Base-by-base conservation (phyloP, 2,113 vertebrate genomes). In the Tetrax tetrax region DNA sequence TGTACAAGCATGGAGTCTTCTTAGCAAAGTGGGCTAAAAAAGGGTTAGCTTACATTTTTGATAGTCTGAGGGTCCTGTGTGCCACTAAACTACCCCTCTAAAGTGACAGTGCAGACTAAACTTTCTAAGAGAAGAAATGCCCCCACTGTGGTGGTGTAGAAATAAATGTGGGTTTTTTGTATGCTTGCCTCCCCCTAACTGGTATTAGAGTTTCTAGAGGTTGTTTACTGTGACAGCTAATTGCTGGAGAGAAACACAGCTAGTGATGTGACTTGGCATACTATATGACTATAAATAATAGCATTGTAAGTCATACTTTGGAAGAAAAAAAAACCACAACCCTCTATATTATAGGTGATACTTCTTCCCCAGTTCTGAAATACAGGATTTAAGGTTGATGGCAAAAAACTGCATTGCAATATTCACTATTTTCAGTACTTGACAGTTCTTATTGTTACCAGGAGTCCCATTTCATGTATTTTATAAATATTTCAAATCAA, bases 401-500 rank as follows among this genome's bases (percentile, higher is more conserved):
- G 54, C 4, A 24, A 89, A 86, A 86, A 50, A 70, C 7, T 78
- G 23, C 45, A 48, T 41, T 71, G 71, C 72, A 91, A 31, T 64
- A 37, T 14, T 94, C 56, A 31, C 50, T 88, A 48, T 90, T 95
- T 90, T 88, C 88, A 80, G 48, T 48, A 18, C 35, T 85, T 79
- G 90, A 72, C 78, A 90, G 85, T 56, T 95, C 65, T 76, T 47
- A 53, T 86, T 93, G 63, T 95, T 82, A 79, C 14, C 56, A 31
- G 54, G 45, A 70, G 82, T 45, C 45, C 35, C 63, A 80, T 93
- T 83, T 93, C 18, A 65, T 76, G 61, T 96, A 47, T 87, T 85
- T 92, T 85, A 88, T 85, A 94, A 96, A 94, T 91, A 93, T 95
- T 94, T 92, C 83, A 88, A 86, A 77, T 90, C 83, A 59, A 56